Evolutionary conservation across 2,888 invertebrate genomes (phyloP), one percentile per base, ranked within the genome.

Genomic region (Oligia strigilis): DNA sequence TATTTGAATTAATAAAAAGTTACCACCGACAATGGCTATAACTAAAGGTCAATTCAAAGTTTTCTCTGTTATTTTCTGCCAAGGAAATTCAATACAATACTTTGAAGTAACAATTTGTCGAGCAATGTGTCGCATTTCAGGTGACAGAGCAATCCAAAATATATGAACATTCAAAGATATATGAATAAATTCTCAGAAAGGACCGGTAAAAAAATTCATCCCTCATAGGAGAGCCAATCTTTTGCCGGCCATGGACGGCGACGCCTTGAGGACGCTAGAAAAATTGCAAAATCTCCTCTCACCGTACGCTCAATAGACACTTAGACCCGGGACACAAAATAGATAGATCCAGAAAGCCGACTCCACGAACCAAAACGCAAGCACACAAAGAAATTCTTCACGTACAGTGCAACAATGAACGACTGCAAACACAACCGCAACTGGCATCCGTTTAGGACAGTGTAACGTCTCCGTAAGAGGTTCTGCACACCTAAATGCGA

Each of bases 151-250:
- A 55, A 23, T 46, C 36, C 19, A 60, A 60, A 76, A 36, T 55
- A 80, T 71, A 72, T 52, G 64, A 83, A 85, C 79, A 77, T 77
- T 46, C 58, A 69, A 85, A 86, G 88, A 90, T 90, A 89, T 90
- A 90, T 89, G 87, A 90, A 90, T 89, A 90, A 90, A 91, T 92
- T 90, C 88, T 88, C 67, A 65, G 72, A 78, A 82, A 83, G 82
- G 80, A 78, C 87, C 84, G 83, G 87, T 90, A 89, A 90, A 90
- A 91, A 91, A 91, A 90, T 90, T 89, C 86, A 90, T 82, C 64
- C 79, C 83, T 87, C 87, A 86, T 75, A 79, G 73, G 36, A 75
- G 64, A 78, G 77, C 70, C 82, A 81, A 83, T 83, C 72, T 85
- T 43, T 80, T 76, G 74, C 64, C 78, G 62, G 71, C 74, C 72